Evolutionary conservation across 2,888 invertebrate species (phyloP), one percentile per base, ranked within the genome.

Genomic region (Drosophila fungiperda): DNA sequence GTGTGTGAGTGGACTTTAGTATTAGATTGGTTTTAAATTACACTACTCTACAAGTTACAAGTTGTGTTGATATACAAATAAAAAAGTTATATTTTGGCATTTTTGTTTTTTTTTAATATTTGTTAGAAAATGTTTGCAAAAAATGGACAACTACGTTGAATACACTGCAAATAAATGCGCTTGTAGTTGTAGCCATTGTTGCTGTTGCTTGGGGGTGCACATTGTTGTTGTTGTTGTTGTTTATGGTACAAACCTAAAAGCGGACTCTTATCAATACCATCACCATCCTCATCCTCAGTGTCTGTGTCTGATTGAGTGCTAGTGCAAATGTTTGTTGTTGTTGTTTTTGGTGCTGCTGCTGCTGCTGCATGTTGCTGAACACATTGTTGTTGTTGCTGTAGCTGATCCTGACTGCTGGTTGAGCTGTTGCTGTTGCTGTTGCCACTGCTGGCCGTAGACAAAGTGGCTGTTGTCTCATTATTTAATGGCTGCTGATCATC

Each of bases 171-270:
- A 54, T 48, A 38, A 58, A 55, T 45, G 54, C 15, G 62, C 15
- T 66, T 66, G 58, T 38, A 23, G 53, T 50, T 73, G 53, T 55
- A 15, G 32, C 23, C 35, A 36, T 38, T 62, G 40, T 63, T 68
- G 50, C 63, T 40, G 45, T 15, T 57, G 36, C 48, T 20, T 69
- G 55, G 54, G 52, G 36, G 50, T 74, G 73, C 68, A 68, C 58
- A 52, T 54, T 42, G 55, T 71, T 61, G 57, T 59, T 60, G 69
- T 67, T 57, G 58, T 80, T 74, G 76, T 72, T 83, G 73, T 74
- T 73, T 76, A 76, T 82, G 82, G 79, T 93, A 93, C 93, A 92
- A 93, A 93, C 93, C 93, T 92, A 92, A 87, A 90, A 93, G 93
- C 76, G 92, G 92, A 92, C 92, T 93, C 89, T 92, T 91, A 91